Base-by-base conservation (phyloP, 2,888 invertebrate genomes). In the Drosophila rellima region DNA sequence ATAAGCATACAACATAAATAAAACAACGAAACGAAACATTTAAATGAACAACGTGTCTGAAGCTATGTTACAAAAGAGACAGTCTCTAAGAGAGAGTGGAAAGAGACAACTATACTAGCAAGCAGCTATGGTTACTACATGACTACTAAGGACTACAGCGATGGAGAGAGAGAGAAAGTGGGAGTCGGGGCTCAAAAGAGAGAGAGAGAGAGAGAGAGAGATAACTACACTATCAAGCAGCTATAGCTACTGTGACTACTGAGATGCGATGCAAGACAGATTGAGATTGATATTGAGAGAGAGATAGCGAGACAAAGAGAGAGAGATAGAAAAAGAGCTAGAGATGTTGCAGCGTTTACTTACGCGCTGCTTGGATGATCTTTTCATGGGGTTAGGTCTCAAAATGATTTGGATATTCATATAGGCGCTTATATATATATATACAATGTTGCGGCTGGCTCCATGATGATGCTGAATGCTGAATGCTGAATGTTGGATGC, bases 281-380 rank as follows among this genome's bases (percentile, higher is more conserved):
- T 47, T n/a, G 35, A 7, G 6, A 29, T 47, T 47, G 47, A 47
- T 11, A 8, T 11, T 18, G n/a, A 23, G 26, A 45, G 54, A 54
- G 18, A 61, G 45, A 56, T 7, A 37, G 2, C 68, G 55, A 10
- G 18, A 15, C 5, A 44, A 20, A 40, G 37, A 23, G 54, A 52
- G 64, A 61, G 18, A 44, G 11, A 70, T 18, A 50, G 55, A 31
- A 40, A 61, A 51, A 60, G 64, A 51, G 18, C 26, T 45, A 63
- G 48, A 48, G 45, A 13, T 20, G 35, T 15, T 8, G 61, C 69
- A 79, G 76, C 76, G 65, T 60, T 65, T 77, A 83, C 83, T 83
- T 83, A 83, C 83, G 44, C 77, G 71, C 76, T 66, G 76, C 85
- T 70, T 20, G 42, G 42, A 70, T 70, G 69, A 63, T 55, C 61